Conservation (phyloP, 2,888 invertebrate genomes). For the Tachina grossa region DNA sequence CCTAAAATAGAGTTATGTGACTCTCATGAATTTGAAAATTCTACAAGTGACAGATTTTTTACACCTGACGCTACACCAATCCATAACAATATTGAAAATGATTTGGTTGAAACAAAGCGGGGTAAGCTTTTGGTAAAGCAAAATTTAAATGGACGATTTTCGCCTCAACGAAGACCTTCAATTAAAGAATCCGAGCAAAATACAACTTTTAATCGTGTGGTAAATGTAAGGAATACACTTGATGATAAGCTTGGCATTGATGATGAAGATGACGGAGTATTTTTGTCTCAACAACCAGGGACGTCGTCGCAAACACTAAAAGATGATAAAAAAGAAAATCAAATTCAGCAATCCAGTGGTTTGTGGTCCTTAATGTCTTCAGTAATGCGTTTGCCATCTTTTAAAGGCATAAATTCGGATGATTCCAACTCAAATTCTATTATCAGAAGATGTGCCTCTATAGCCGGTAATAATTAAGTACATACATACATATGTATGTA, state of each 20-base stretch:
- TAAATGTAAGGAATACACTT: slow-evolving; percentile 70
- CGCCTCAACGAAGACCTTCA: slow-evolving; percentile 73
- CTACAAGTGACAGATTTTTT: slow-evolving; percentile 70
- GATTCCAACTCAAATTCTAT: slow-evolving; percentile 74
- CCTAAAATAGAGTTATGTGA: slow-evolving; percentile 73
- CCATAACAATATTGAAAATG: slow-evolving; percentile 10
- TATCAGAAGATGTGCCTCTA: slow-evolving; percentile 80
- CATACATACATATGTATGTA: neutral
- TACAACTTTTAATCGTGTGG: slow-evolving; percentile 72
- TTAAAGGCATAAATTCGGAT: slow-evolving; percentile 48
- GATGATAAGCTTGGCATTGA: slow-evolving; percentile 47
- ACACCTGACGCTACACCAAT: slow-evolving; percentile 75
- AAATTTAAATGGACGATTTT: slow-evolving; percentile 74
- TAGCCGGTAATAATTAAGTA: slow-evolving; percentile 75
- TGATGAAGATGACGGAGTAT: slow-evolving; percentile 73
- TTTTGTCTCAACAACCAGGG: slow-evolving; percentile 62
- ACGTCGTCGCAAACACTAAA: slow-evolving; percentile 11
- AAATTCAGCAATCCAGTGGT: slow-evolving; percentile 33
- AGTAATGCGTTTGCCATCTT: slow-evolving; percentile 78
- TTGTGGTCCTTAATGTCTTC: slow-evolving; percentile 77
- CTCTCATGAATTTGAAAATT: slow-evolving; percentile 43
- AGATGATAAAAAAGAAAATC: slow-evolving; percentile 36
- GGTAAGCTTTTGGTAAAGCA: slow-evolving; percentile 72
- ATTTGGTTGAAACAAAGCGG: slow-evolving; percentile 17
- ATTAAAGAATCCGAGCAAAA: slow-evolving; percentile 71